Percentiles rank a stretch among this genome's conserved stretches.
Conservation (phyloP, 2,113 vertebrate genomes). For the Morphnarchus princeps region DNA sequence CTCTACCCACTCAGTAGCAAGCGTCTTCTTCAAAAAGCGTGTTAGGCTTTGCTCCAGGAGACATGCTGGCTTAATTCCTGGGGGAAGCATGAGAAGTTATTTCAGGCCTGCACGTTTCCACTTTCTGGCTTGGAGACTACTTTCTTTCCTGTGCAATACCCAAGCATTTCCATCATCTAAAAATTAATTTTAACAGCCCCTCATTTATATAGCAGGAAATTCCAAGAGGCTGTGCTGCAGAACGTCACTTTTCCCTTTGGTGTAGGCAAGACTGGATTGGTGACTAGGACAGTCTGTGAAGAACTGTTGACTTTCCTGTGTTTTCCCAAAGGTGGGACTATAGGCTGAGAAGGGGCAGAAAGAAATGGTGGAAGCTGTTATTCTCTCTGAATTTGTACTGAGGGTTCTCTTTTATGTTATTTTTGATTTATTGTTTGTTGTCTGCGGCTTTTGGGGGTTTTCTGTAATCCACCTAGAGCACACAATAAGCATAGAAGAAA, state of each 20-base stretch:
- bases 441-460: not conserved
- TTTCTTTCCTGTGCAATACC: not conserved
- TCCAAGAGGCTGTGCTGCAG: not conserved
- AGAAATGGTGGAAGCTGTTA: not conserved
- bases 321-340: not conserved
- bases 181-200: not conserved
- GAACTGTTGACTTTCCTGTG: not conserved
- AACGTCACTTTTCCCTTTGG: not conserved
- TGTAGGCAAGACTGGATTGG: not conserved
- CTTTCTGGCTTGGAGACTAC: not conserved
- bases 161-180: not conserved
- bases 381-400: not conserved
- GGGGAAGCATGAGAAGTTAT: not conserved
- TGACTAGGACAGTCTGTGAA: not conserved
- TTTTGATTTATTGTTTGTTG: not conserved
- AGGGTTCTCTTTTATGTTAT: not conserved
- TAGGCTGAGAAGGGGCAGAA: not conserved
- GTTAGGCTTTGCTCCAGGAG: not conserved
- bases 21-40: not conserved
- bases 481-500: not conserved
- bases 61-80: not conserved
- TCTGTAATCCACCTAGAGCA: not conserved
- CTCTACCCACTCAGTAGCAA: not conserved
- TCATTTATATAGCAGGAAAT: not conserved
- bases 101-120: not conserved